Conservation (phyloP, 1,140 invertebrate genomes). For the Leptopilina clavipes region DNA sequence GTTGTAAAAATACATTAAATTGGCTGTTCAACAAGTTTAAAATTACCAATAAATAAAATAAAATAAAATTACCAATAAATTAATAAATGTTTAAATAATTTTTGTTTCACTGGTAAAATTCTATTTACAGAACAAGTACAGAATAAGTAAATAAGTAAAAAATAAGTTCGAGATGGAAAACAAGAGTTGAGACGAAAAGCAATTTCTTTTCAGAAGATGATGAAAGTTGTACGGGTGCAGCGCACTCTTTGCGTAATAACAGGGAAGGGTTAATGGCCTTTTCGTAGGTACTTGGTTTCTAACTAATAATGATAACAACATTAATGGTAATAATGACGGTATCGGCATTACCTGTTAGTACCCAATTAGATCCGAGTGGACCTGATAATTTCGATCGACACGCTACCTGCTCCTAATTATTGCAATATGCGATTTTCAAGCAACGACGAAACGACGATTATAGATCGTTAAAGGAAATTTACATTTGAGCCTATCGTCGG, state of each 20-base stretch:
- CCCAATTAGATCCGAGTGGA: slow-evolving; percentile 51
- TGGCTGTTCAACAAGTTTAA: too few species aligned
- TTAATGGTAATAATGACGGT: slow-evolving; percentile 47
- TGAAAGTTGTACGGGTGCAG: slow-evolving; percentile 7
- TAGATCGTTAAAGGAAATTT: slow-evolving; percentile 51
- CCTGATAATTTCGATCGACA: slow-evolving; percentile 54
- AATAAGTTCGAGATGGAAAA: background rate
- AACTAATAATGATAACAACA: slow-evolving; percentile 52
- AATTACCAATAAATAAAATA: too few species aligned
- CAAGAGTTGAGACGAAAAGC: slow-evolving; percentile 36
- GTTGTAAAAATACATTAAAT: too few species aligned
- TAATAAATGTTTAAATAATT: too few species aligned
- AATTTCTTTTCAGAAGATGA: slow-evolving; percentile 36
- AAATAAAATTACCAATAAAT: too few species aligned
- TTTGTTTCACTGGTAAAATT: too few species aligned
- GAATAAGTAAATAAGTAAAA: background rate
- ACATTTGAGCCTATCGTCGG: slow-evolving; percentile 48
- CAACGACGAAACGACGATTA: slow-evolving; percentile 50
- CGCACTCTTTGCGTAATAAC: slow-evolving; percentile 42
- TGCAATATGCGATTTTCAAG: slow-evolving; percentile 39
- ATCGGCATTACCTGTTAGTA: slow-evolving; percentile 48
- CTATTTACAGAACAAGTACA: too few species aligned
- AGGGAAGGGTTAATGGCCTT: slow-evolving; percentile 48
- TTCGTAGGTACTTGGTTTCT: slow-evolving; percentile 44
- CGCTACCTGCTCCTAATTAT: slow-evolving; percentile 50